phyloP scores from a whole-genome alignment of 2,113 vertebrate genomes.

The Gnathonemus echidnorhynchus region DNA sequence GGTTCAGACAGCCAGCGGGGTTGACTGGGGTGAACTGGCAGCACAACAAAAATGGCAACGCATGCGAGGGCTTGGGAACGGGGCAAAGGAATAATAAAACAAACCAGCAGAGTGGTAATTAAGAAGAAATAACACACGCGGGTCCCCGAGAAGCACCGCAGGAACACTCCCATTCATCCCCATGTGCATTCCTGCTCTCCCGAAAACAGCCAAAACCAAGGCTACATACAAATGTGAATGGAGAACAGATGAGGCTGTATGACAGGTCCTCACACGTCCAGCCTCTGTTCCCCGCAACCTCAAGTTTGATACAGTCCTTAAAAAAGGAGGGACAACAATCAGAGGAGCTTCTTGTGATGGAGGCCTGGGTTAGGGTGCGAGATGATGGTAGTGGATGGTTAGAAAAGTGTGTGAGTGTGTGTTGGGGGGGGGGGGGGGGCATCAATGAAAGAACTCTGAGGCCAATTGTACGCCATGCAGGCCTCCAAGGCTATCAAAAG shows the following conservation, averaged over 20 bases:
- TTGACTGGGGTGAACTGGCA: conserved; percentile 6
- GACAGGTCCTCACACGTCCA: not conserved
- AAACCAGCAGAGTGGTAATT: conserved; percentile 3
- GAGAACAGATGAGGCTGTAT: not conserved
- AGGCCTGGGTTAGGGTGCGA: conserved; percentile 22
- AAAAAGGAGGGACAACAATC: not conserved
- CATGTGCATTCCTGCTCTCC: not conserved
- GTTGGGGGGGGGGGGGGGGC: not conserved
- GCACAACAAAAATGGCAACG: not conserved
- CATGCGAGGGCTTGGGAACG: conserved; percentile 12
- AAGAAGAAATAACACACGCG: conserved; percentile 7
- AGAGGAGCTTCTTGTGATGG: conserved; percentile 9
- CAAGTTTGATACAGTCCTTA: not conserved
- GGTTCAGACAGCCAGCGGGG: not conserved
- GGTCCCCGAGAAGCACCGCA: conserved; percentile 1
- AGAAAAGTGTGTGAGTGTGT: not conserved
- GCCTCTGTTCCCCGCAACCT: not conserved
- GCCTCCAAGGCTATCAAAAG: conserved; percentile 18
- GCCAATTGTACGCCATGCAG: conserved; percentile 6
- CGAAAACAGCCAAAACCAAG: conserved; percentile 7
- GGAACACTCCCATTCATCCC: not conserved
- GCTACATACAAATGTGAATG: conserved; percentile 8
- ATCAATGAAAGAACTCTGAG: conserved; percentile 18
- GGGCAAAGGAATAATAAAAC: not conserved
- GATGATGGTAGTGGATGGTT: conserved; percentile 20